These are phyloP conservation scores for Pelvicachromis taeniatus DNA, from an alignment of 2,113 vertebrate species.

Conservation along the genomic window DNA sequence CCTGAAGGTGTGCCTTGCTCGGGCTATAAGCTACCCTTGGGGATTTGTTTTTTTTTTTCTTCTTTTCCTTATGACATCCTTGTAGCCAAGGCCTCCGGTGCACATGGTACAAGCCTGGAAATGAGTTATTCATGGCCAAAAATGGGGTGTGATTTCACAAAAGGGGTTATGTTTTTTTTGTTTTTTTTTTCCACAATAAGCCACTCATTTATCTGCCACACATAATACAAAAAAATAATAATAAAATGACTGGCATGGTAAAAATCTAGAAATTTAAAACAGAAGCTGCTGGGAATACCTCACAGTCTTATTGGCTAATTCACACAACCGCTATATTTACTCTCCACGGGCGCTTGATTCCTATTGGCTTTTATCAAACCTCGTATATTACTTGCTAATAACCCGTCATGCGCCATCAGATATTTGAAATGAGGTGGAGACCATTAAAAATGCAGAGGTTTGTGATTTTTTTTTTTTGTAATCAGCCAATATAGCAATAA, in stretches of 20 bases:
- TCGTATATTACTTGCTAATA: not conserved
- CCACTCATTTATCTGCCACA: not conserved
- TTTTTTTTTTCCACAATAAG: fast-evolving
- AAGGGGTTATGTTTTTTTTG: not conserved
- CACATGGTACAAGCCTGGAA: constrained; percentile 1
- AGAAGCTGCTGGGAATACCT: constrained; percentile 21
- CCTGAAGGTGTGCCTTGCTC: constrained; percentile 58
- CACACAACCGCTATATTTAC: constrained; percentile 18
- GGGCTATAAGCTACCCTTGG: constrained; percentile 44
- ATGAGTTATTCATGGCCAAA: not conserved
- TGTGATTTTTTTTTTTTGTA: not conserved
- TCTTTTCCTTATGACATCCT: constrained; percentile 18
- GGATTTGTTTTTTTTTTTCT: not conserved
- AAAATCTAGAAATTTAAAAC: constrained; percentile 18
- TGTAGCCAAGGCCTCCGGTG: constrained; percentile 14
- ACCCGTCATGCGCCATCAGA: not conserved
- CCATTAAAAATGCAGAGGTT: not conserved
- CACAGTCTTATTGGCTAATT: constrained; percentile 10
- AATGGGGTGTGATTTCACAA: not conserved
- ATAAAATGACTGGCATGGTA: not conserved
- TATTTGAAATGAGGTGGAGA: not conserved
- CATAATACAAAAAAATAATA: not conserved
- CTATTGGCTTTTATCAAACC: not conserved
- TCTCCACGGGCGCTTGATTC: not conserved
- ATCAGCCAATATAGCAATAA: not conserved